These are phyloP conservation scores for Danio tinwini DNA, from an alignment of 2,797 vertebrate genomes.

Conservation along the genomic window DNA sequence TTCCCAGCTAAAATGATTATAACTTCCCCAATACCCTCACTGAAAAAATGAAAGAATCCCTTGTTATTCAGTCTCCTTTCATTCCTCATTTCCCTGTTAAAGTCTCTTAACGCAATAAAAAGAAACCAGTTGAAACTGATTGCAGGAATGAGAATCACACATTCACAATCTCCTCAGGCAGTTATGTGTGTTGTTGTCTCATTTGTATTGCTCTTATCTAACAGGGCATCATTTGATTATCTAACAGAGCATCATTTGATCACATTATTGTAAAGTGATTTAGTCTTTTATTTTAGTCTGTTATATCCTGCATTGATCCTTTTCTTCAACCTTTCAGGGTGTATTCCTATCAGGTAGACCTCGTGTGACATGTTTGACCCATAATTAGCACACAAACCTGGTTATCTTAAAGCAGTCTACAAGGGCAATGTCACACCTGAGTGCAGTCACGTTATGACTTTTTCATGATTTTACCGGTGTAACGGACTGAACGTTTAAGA, in stretches of 20 bases:
- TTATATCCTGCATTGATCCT: not conserved
- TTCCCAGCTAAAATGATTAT: not conserved
- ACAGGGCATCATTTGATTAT: constrained; percentile 10
- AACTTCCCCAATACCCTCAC: not conserved
- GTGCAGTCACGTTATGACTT: constrained; percentile 11
- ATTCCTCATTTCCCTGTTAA: not conserved
- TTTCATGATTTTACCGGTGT: constrained; percentile 25
- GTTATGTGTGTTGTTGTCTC: constrained; percentile 11
- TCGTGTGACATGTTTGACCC: not conserved
- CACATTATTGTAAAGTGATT: not conserved
- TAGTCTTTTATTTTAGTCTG: not conserved
- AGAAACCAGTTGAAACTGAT: constrained; percentile 10
- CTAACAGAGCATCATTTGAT: not conserved
- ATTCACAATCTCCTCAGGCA: not conserved
- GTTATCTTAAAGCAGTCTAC: not conserved
- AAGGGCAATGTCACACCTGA: not conserved
- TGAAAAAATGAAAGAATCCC: not conserved
- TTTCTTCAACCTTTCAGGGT: not conserved
- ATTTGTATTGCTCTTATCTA: not conserved
- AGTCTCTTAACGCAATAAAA: not conserved
- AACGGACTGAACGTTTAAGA: constrained; percentile 27
- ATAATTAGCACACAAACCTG: constrained; percentile 11
- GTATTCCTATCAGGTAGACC: not conserved
- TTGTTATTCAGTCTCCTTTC: constrained; percentile 7
- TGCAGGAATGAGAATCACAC: constrained; percentile 53